A percentile compares a stretch with the other conserved stretches of the same genome.
phyloP scores from a whole-genome alignment of 2,888 invertebrate species.

The Stenurella melanura region DNA sequence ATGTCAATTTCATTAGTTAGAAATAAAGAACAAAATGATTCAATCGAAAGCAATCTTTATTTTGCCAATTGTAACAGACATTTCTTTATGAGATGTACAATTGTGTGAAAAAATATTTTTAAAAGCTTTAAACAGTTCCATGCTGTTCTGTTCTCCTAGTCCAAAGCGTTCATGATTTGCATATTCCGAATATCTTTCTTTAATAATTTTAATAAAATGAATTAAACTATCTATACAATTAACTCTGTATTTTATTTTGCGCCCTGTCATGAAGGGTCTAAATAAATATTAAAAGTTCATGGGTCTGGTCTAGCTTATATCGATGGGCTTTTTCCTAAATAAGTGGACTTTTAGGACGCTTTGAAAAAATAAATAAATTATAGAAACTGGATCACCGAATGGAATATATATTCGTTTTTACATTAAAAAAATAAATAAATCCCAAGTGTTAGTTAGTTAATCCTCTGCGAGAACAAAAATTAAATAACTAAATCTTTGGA shows the following conservation, averaged over 20 bases:
- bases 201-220: slow-evolving; percentile 36
- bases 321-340: background rate
- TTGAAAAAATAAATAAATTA: background rate
- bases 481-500: slow-evolving; percentile 59
- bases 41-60: background rate
- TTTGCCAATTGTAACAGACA: background rate
- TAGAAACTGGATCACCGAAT: background rate
- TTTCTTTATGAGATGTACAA: slow-evolving; percentile 4
- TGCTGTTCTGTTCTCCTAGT: slow-evolving; percentile 61
- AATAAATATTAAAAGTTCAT: background rate
- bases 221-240: slow-evolving; percentile 14
- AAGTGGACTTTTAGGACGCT: background rate
- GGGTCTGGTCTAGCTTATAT: background rate
- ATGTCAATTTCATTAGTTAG: background rate
- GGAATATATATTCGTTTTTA: too few relatives aligned
- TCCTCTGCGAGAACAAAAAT: slow-evolving; percentile 52
- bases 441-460: slow-evolving; percentile 41
- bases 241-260: background rate
- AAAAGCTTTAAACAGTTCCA: slow-evolving; percentile 36
- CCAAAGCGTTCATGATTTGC: slow-evolving; percentile 66
- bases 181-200: slow-evolving; percentile 54
- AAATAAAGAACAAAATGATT: background rate
- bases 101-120: slow-evolving; percentile 37
- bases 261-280: background rate
- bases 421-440: slow-evolving; percentile 50